These are phyloP conservation scores for Drosophila tanythrix DNA, from an alignment of 2,888 invertebrate genomes.

Conservation along the genomic window DNA sequence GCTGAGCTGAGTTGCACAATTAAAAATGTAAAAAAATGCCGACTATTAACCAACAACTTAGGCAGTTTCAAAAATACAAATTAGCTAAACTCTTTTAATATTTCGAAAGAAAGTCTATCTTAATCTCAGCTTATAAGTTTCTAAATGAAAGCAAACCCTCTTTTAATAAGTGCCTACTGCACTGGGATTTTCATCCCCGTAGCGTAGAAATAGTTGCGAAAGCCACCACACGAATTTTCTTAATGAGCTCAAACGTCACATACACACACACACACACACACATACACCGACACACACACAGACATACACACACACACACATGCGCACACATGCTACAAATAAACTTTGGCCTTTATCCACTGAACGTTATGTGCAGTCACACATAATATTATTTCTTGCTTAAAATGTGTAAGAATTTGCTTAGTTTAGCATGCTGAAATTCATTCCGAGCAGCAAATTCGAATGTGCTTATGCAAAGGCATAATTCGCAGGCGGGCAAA, in stretches of 20 bases:
- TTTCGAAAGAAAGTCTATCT: not conserved
- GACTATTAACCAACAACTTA: not conserved
- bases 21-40: not conserved
- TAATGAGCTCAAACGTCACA: slow-evolving; percentile 66
- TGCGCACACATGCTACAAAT: slow-evolving; percentile 9
- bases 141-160: not conserved
- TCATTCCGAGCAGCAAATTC: slow-evolving; percentile 39
- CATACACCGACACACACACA: slow-evolving; percentile 10
- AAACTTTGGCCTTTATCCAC: slow-evolving; percentile 51
- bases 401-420: slow-evolving; percentile 60
- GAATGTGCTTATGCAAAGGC: slow-evolving; percentile 34
- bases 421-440: slow-evolving; percentile 57
- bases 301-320: slow-evolving; percentile 8
- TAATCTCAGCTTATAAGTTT: not conserved
- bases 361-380: slow-evolving; percentile 45
- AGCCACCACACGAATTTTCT: slow-evolving; percentile 68
- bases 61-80: not conserved
- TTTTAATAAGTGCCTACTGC: not conserved
- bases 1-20: not conserved
- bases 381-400: slow-evolving; percentile 46
- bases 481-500: slow-evolving; percentile 20
- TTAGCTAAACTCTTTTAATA: not conserved
- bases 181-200: slow-evolving; percentile 14
- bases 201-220: slow-evolving; percentile 63
- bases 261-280: slow-evolving; percentile 21